A percentile compares a stretch with the other conserved stretches of the same genome.
Conservation (phyloP, 30 jellyfish, hydroid and myxozoan genomes). For the Morbakka virulenta region DNA sequence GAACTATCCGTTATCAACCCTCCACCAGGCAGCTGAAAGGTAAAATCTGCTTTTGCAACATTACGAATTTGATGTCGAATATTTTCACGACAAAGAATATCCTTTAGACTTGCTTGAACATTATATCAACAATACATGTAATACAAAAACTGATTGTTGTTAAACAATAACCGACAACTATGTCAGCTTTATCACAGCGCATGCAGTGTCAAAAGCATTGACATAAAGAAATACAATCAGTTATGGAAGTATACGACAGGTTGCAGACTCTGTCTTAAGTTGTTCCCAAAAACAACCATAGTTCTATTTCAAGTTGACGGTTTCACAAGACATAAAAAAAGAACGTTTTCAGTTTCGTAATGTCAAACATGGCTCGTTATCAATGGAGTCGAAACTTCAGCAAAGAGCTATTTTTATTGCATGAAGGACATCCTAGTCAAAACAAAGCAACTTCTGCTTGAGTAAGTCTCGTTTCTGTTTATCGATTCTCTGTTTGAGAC, state of each 20-base stretch:
- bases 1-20: not conserved
- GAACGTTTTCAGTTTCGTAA: not conserved
- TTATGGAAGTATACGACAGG: not conserved
- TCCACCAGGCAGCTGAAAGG: not conserved
- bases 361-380: not conserved
- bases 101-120: constrained; percentile 6
- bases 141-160: not conserved
- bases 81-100: constrained; percentile 3
- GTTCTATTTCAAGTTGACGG: not conserved
- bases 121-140: not conserved
- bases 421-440: not conserved
- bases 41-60: not conserved
- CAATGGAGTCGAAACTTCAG: not conserved
- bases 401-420: not conserved
- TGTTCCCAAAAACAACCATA: not conserved
- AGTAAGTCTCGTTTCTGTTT: not conserved
- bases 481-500: not conserved
- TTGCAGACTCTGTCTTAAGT: not conserved
- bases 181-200: constrained; percentile 1
- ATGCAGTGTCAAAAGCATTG: constrained; percentile 12
- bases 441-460: not conserved
- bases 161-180: not conserved
- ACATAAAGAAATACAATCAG: not conserved
- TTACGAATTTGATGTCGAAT: not conserved
- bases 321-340: not conserved